Evolutionary conservation across 2,113 vertebrate genomes (phyloP), one percentile per base, ranked within the genome.

Genomic region (Glaucidium brasilianum): DNA sequence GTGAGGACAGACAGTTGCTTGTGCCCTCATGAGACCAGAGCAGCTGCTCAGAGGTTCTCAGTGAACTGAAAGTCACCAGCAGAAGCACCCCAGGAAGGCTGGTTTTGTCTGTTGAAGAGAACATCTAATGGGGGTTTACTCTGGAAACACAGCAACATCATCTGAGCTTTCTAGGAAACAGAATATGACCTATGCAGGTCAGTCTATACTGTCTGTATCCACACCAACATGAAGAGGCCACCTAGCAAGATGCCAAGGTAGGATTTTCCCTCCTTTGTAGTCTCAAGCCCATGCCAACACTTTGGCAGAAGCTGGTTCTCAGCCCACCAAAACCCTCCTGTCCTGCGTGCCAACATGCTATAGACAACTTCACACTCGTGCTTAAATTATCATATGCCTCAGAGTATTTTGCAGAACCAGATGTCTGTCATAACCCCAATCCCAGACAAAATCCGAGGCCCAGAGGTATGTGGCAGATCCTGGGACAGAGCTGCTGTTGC

Each of bases 401-500:
- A 5, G 37, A 74, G 34, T 34, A 37, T 20, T 35, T 37, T 58
- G 27, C 60, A 63, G 68, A 52, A 60, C 6, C 7, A 62, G 18
- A 4, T 25, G 9, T 17, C 17, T 67, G 50, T 12, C 27, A 30
- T 26, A 74, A 76, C 3, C 18, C 23, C 50, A 45, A 53, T 1
- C 25, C 27, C 2, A 14, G 47, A 37, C 52, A 75, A 58, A 78
- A 34, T 6, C 69, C 34, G 50, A 68, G 53, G 21, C 32, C 23
- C 11, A 2, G 64, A 39, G 34, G 29, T 19, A 25, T 0, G 0
- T 30, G 53, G 10, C 64, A 35, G 25, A n/a, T 29, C 11, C 72
- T 37, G 41, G 41, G 41, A 20, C 52, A 78, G 32, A 78, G 59
- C 6, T 1, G 1, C 8, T 5, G 27, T 6, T 19, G 16, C 68